A percentile compares a stretch with the other conserved stretches of the same genome.
Conservation (phyloP, 2,113 vertebrate species). For the Mus spicilegus region DNA sequence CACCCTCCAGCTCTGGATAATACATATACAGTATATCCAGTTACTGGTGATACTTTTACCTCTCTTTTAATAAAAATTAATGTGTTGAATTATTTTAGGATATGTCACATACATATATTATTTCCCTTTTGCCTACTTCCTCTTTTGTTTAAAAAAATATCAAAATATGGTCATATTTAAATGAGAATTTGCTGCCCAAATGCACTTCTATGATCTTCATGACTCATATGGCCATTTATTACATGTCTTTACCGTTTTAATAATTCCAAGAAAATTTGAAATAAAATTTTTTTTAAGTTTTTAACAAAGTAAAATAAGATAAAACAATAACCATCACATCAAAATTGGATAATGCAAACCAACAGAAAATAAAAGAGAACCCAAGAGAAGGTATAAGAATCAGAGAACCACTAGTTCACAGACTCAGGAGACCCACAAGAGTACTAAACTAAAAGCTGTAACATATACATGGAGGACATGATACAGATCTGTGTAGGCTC, state of each 20-base stretch:
- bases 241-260: background rate
- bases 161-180: conserved; percentile 25
- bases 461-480: background rate
- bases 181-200: background rate
- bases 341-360: background rate
- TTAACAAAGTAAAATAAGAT: background rate
- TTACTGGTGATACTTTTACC: background rate
- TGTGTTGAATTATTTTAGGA: conserved; percentile 38
- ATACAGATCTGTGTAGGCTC: background rate
- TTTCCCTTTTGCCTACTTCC: background rate
- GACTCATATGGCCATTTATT: background rate
- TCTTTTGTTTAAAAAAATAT: background rate
- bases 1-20: background rate
- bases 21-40: background rate
- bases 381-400: background rate
- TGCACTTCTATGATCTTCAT: background rate
- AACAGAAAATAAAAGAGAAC: background rate
- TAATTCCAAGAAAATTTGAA: background rate
- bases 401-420: background rate
- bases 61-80: background rate
- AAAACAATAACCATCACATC: background rate
- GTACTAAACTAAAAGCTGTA: background rate
- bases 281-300: background rate
- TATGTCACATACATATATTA: background rate
- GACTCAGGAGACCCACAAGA: background rate